Evolutionary conservation across 2,113 vertebrate genomes (phyloP).

Genomic region (Alces alces): DNA sequence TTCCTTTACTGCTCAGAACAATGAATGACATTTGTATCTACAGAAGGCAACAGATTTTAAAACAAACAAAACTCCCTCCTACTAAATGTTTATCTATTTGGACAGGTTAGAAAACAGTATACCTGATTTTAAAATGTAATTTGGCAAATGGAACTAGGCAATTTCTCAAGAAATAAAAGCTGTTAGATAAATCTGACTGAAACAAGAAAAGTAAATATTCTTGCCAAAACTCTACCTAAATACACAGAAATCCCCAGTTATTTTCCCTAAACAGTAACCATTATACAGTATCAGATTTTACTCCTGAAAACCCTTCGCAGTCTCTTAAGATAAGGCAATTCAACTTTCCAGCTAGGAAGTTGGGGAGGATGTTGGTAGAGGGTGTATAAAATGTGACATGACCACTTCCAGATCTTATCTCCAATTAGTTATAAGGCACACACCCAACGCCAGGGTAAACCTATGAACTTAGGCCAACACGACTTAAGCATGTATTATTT

Average conservation of each 20-base stretch:
- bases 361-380: accelerated
- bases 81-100: background rate
- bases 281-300: background rate
- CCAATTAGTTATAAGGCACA: background rate
- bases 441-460: background rate
- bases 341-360: background rate
- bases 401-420: background rate
- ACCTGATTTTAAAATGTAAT: background rate
- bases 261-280: background rate
- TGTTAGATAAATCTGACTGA: background rate
- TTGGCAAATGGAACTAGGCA: background rate
- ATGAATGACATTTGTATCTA: background rate
- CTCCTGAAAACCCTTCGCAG: background rate
- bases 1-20: background rate
- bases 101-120: background rate
- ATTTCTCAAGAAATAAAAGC: conserved; percentile 35
- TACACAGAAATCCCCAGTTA: background rate
- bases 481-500: background rate
- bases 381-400: background rate
- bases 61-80: background rate
- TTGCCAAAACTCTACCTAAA: conserved; percentile 8
- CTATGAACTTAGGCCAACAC: accelerated
- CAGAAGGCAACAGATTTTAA: background rate
- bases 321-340: background rate
- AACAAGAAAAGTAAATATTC: background rate